Base-by-base conservation (phyloP, 2,113 vertebrate species). In the Rhinogobius similis region DNA sequence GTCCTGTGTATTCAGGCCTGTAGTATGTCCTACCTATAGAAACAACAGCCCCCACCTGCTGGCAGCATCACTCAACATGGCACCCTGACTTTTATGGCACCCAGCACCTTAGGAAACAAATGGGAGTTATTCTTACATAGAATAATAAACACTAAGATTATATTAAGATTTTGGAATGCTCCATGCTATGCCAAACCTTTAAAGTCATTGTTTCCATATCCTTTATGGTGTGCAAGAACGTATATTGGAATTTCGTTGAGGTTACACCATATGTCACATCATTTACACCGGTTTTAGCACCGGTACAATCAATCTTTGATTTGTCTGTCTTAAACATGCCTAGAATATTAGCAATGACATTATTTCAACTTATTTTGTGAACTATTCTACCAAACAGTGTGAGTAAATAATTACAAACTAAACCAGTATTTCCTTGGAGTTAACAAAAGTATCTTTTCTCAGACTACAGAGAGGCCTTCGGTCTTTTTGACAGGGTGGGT, bases 401-500 rank as follows among this genome's bases (percentile, higher is more conserved):
- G 56, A 32, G 32, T 8, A 36, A 36, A 36, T 36, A 20, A n/a
- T n/a, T 20, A 14, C 29, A 61, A 20, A 36, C 7, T n/a, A 21
- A 20, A 20, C 32, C 3, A 38, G 18, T 27, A 18, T 39, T 41
- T 39, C 36, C 32, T 13, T 20, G 12, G 10, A 36, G 36, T 39
- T 21, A 39, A 62, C 11, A 62, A 62, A 62, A 27, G 12, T 16
- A 29, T 52, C 11, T 70, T 12, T 5, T 18, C 68, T 55, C 91
- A 99, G 98, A 99, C 76, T 99, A 97, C 95, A 98, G 93, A 90
- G 98, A 99, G 92, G 97, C 98, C 20, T 99, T 99, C 75, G 95
- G 97, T 77, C 95, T 99, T 83, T 99, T 97, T 62, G 98, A 99
- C 94, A 97, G 95, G 87, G 96, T 97, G 61, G 98, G 98, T 10